Evolutionary conservation across 2,888 invertebrate genomes (phyloP), one percentile per base, ranked within the genome.

Genomic region (Escarpia spicata): DNA sequence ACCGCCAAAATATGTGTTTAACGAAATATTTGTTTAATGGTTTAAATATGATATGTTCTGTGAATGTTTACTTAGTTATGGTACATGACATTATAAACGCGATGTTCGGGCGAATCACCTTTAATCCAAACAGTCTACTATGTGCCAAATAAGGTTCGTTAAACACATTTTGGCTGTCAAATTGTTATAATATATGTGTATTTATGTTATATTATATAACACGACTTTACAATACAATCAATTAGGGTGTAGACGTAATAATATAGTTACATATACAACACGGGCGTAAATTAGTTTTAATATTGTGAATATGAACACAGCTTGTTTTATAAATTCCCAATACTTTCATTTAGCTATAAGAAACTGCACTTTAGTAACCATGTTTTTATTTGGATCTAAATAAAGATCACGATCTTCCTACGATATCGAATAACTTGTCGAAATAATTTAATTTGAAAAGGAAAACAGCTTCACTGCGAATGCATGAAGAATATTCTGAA

Each of bases 321-420:
- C 89, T 97, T 94, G 95, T 96, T 98, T 95, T 98, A 98, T 26
- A 89, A 37, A 37, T n/a, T n/a, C 37, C 37, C 37, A 37, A 0
- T 37, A 37, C 37, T 37, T 37, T 37, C 37, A 1, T 37, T 37
- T 1, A 0, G 37, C 37, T 37, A 37, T 37, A 37, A 37, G 37
- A 37, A 37, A 37, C 37, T 37, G 37, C 37, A 37, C 37, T 37
- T 37, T 37, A 1, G 37, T 37, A 37, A 37, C 37, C 37, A 37
- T 1, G 37, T 37, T 37, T 0, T 52, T 52, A 52, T 52, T 52
- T 9, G 52, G 52, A 52, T 52, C 52, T 52, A 52, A 52, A 52
- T 15, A 0, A 9, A 52, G 15, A 52, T 52, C 52, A 52, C 10
- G 9, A 12, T 52, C 9, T 52, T 52, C 12, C 52, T 15, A 52